A percentile compares a stretch with the other conserved stretches of the same genome.
These are phyloP conservation scores for Amblyraja radiata DNA, from an alignment of 2,797 vertebrate species.

Conservation along the genomic window DNA sequence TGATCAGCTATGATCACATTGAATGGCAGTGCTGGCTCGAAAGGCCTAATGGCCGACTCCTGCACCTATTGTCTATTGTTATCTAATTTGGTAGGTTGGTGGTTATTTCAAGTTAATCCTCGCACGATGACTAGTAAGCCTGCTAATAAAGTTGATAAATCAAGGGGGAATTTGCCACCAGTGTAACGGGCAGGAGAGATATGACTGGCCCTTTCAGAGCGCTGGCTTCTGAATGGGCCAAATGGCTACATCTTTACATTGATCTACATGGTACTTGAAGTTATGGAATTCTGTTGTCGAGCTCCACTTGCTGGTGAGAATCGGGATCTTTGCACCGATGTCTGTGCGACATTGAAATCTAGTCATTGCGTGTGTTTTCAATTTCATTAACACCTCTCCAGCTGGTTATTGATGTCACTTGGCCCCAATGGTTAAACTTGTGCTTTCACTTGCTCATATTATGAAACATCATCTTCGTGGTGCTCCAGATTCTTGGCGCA, in stretches of 20 bases:
- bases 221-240: background rate
- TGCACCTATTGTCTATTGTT: no score
- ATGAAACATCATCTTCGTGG: background rate
- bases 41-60: no score
- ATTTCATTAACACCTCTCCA: background rate
- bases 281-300: background rate
- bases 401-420: slow-evolving; percentile 18
- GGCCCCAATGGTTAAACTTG: background rate
- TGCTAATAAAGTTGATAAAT: background rate
- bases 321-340: background rate
- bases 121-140: no score
- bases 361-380: background rate
- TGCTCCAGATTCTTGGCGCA: background rate
- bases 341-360: background rate
- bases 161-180: background rate
- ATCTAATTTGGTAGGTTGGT: no score
- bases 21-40: no score
- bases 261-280: background rate
- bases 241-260: background rate
- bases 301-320: background rate
- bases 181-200: background rate
- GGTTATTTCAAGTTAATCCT: no score
- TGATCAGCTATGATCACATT: no score
- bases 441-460: background rate
- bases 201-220: background rate